phyloP scores from a whole-genome alignment of 2,113 vertebrate genomes.

The Rattus norvegicus region DNA sequence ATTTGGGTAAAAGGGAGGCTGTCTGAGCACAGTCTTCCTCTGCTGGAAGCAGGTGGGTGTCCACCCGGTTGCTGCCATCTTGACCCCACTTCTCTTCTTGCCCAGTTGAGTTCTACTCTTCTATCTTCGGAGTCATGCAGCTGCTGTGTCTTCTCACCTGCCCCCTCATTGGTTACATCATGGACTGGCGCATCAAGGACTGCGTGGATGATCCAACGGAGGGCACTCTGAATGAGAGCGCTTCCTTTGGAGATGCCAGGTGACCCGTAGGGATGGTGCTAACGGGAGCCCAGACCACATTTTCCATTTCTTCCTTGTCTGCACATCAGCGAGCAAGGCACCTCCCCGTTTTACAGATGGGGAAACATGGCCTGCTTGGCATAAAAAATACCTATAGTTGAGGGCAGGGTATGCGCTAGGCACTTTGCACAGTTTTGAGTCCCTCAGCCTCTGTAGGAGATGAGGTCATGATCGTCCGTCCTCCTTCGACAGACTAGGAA shows the following conservation, averaged over 20 bases:
- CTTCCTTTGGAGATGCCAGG: conserved; percentile 19
- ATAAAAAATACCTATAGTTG: neutral
- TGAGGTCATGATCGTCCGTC: neutral
- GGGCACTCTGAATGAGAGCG: neutral
- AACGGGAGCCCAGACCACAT: neutral
- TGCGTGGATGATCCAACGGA: conserved; percentile 69
- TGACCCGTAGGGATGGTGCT: conserved; percentile 29
- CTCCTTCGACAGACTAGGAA: neutral
- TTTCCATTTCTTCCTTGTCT: neutral
- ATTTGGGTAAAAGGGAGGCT: neutral
- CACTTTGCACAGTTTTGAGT: neutral
- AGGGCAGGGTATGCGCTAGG: neutral
- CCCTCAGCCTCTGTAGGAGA: neutral
- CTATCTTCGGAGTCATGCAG: conserved; percentile 93
- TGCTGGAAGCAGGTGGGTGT: neutral
- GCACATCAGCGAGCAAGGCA: neutral
- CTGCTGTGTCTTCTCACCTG: conserved; percentile 92
- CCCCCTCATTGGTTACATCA: conserved; percentile 94
- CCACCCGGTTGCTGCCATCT: neutral
- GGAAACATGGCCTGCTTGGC: neutral
- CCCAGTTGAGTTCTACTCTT: conserved; percentile 91
- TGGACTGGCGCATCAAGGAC: conserved; percentile 91
- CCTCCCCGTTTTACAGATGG: neutral
- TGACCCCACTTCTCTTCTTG: neutral
- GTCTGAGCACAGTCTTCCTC: neutral